Percentiles rank a stretch among this genome's conserved stretches.
phyloP scores from a whole-genome alignment of 37 sponge, comb jelly and placozoan genomes.

The Axinella damicornis region DNA sequence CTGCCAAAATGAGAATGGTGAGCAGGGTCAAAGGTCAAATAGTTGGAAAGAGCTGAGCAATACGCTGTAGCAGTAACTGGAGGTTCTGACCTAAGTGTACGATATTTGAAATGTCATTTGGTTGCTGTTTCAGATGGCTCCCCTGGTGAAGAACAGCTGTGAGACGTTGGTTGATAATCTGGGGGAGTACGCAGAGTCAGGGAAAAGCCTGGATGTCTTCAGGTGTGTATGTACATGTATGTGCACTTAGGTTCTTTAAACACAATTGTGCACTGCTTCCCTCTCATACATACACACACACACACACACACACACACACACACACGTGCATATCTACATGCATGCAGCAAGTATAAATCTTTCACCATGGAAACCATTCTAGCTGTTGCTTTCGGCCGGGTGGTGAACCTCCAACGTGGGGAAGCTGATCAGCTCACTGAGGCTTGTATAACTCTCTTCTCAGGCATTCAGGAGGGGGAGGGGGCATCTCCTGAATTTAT shows the following conservation, averaged over 20 bases:
- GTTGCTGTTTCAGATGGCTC: conserved; percentile 59
- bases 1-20: conserved; percentile 72
- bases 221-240: conserved; percentile 8
- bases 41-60: no score
- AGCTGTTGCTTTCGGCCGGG: conserved; percentile 71
- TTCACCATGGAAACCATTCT: conserved; percentile 78
- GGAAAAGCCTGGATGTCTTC: conserved; percentile 56
- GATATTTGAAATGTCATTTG: background rate
- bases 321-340: no score
- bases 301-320: no score
- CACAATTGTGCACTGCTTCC: no score
- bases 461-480: background rate
- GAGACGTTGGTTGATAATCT: conserved; percentile 30
- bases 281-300: no score
- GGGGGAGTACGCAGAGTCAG: conserved; percentile 20
- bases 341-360: background rate
- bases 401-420: conserved; percentile 37
- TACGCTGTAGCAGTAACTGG: no score
- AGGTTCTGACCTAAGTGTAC: no score
- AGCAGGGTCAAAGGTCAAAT: background rate
- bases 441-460: conserved; percentile 26
- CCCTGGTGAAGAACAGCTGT: conserved; percentile 54
- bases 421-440: conserved; percentile 56
- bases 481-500: background rate
- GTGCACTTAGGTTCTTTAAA: no score